Percentiles rank a stretch among this genome's conserved stretches.
These are phyloP conservation scores for Drosophila multiciliata DNA, from an alignment of 2,888 invertebrate species.

Conservation along the genomic window DNA sequence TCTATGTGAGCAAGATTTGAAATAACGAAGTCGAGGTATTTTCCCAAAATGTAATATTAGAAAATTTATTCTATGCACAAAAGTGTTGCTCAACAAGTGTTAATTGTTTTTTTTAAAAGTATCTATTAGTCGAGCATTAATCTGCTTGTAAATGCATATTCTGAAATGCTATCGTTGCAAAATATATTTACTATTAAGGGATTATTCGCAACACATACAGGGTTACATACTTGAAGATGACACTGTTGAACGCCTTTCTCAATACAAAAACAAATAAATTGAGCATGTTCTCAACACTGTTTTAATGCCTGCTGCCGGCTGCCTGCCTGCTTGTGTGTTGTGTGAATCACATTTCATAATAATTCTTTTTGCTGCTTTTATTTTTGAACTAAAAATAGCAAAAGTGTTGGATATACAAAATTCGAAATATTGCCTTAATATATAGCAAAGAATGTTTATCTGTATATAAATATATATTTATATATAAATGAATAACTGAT, in stretches of 20 bases:
- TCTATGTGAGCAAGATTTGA: background rate
- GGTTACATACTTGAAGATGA: background rate
- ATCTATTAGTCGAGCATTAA: background rate
- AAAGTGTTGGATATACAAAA: conserved; percentile 47
- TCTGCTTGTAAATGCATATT: conserved; percentile 7
- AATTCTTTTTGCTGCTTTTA: conserved; percentile 34
- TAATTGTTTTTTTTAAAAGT: background rate
- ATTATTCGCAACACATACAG: conserved; percentile 16
- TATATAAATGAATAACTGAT: conserved; percentile 15
- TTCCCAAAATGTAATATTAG: background rate
- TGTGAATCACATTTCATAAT: conserved; percentile 53
- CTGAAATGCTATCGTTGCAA: conserved; percentile 8
- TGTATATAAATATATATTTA: conserved; percentile 13
- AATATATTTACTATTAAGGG: background rate
- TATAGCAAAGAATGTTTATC: conserved; percentile 2
- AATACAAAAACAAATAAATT: conserved; percentile 33
- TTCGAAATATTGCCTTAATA: conserved; percentile 58
- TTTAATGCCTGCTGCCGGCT: background rate
- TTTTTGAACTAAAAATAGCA: conserved; percentile 53
- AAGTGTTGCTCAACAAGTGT: background rate
- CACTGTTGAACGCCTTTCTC: conserved; percentile 39
- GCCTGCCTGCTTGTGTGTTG: conserved; percentile 23
- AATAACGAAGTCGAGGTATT: background rate
- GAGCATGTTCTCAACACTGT: conserved; percentile 24
- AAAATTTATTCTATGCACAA: background rate